Evolutionary conservation across 2,888 invertebrate genomes (phyloP), one percentile per base, ranked within the genome.

Genomic region (Tipula lateralis): DNA sequence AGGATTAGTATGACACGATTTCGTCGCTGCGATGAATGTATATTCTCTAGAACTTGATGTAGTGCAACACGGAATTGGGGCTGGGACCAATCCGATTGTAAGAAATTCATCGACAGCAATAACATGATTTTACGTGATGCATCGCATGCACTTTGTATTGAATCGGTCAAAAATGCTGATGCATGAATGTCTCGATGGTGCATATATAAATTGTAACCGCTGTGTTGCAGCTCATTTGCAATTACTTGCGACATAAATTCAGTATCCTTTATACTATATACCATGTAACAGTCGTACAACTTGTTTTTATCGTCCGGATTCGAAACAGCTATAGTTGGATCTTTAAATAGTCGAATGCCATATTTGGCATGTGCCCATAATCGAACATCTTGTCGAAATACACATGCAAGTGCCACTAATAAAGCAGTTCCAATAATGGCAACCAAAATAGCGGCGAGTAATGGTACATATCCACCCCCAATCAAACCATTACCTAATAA

Each of bases 211-310:
- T 91, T 90, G 86, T 91, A 91, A 85, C 92, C 92, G 86, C 89
- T 89, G 88, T 94, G 94, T 90, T 96, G 96, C 86, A 96, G 90
- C 88, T 95, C 95, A 87, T 89, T 94, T 91, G 91, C 96, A 88
- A 91, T 94, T 90, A 91, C 94, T 90, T 91, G 93, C 89, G 89
- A 94, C 91, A 93, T 93, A 88, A 92, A 94, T 92, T 91, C 94
- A 90, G 92, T 95, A 92, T 96, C 96, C 87, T 94, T 93, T 87
- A 94, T 93, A 89, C 95, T 95, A 91, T 97, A 97, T 86, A 96
- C 94, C 89, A 97, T 93, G 91, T 97, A 97, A 85, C 96, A 96
- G 89, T 97, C 97, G 90, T 95, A 96, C 9, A 95, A 92, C 87
- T 95, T 93, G 88, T 94, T 94, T 90, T 91, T 87, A 24, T 86